A percentile compares a stretch with the other conserved stretches of the same genome.
phyloP scores from a whole-genome alignment of 1,140 invertebrate genomes.

The Musca vetustissima region DNA sequence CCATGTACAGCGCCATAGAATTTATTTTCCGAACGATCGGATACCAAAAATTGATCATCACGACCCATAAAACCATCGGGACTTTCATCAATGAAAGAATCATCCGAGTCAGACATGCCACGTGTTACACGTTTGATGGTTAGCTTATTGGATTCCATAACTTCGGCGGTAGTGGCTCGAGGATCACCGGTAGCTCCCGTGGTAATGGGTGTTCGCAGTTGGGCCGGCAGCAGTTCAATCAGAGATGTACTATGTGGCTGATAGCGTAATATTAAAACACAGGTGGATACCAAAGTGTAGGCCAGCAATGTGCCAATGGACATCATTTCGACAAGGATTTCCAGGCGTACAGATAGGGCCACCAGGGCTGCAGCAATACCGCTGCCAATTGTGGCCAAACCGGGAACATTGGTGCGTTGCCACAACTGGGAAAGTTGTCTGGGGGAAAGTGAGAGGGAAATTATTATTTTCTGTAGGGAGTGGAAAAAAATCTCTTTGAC shows the following conservation, averaged over 20 bases:
- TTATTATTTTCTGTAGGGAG: no score
- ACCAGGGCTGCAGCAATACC: slow-evolving; percentile 79
- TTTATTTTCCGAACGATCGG: slow-evolving; percentile 79
- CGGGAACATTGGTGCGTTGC: slow-evolving; percentile 81
- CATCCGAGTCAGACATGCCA: slow-evolving; percentile 82
- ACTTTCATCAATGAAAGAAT: slow-evolving; percentile 76
- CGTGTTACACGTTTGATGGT: slow-evolving; percentile 54
- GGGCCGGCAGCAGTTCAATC: slow-evolving; percentile 82
- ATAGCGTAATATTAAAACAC: slow-evolving; percentile 86
- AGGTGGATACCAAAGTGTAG: slow-evolving; percentile 88
- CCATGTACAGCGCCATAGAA: slow-evolving; percentile 70
- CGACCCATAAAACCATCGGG: slow-evolving; percentile 72
- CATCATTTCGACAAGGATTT: slow-evolving; percentile 94
- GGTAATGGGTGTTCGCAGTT: slow-evolving; percentile 76
- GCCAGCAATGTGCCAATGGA: slow-evolving; percentile 89
- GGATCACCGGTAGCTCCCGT: slow-evolving; percentile 63
- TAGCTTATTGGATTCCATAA: slow-evolving; percentile 52
- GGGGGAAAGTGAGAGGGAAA: background rate
- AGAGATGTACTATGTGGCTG: slow-evolving; percentile 85
- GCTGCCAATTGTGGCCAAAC: slow-evolving; percentile 78
- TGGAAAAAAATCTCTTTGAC: no score
- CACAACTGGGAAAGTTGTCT: slow-evolving; percentile 74
- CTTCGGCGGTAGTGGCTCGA: slow-evolving; percentile 56
- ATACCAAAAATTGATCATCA: slow-evolving; percentile 84
- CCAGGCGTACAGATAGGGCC: slow-evolving; percentile 76